phyloP scores from a whole-genome alignment of 2,113 vertebrate species.

The Isichthys henryi region DNA sequence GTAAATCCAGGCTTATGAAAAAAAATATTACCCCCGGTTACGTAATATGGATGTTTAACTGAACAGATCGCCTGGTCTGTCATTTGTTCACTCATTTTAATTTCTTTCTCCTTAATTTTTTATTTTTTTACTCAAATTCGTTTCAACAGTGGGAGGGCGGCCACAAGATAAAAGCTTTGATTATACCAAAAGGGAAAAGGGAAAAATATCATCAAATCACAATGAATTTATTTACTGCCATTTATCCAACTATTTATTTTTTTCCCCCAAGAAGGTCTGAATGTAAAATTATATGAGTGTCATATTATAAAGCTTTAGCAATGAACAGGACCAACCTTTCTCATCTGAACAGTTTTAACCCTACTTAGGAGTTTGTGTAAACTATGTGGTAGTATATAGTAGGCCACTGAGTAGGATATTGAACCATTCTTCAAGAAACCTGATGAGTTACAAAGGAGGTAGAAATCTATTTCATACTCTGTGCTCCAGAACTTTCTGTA shows the following conservation, averaged over 20 bases:
- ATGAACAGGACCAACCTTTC: background rate
- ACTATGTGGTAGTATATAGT: background rate
- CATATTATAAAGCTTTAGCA: background rate
- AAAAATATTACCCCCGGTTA: conserved; percentile 11
- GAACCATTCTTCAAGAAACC: background rate
- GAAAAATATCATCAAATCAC: background rate
- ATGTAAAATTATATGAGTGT: background rate
- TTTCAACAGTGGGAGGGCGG: background rate
- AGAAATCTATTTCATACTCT: background rate
- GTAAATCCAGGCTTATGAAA: conserved; percentile 17
- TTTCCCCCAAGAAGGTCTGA: background rate
- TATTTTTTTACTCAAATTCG: background rate
- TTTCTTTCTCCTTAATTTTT: background rate
- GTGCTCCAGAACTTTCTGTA: background rate
- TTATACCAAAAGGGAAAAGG: background rate
- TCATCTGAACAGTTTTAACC: background rate
- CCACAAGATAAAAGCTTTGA: background rate
- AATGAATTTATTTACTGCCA: background rate
- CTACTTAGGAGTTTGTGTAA: background rate
- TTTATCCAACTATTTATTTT: background rate
- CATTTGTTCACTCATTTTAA: conserved; percentile 9
- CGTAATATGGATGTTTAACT: conserved; percentile 4
- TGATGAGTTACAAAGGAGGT: background rate
- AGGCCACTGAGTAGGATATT: background rate
- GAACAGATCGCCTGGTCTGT: background rate